A percentile compares a stretch with the other conserved stretches of the same genome.
Conservation (phyloP, 2,888 invertebrate species). For the Mythimna impura region DNA sequence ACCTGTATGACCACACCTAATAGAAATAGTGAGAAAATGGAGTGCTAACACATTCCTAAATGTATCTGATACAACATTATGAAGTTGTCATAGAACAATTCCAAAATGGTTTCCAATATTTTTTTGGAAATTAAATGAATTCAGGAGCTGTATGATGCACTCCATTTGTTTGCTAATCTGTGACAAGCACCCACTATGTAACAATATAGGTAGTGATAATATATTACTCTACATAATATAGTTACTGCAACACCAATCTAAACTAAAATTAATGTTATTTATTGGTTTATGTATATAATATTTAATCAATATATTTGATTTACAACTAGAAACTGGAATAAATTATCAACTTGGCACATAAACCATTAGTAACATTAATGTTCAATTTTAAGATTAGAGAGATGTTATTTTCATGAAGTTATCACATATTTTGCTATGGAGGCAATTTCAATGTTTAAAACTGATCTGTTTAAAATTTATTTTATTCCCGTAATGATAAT, state of each 20-base stretch:
- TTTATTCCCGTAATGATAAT: slow-evolving; percentile 24
- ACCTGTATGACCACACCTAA: slow-evolving; percentile 50
- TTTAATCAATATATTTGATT: slow-evolving; percentile 57
- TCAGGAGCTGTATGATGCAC: slow-evolving; percentile 16
- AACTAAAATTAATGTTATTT: slow-evolving; percentile 64
- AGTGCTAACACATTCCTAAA: slow-evolving; percentile 24
- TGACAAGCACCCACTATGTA: slow-evolving; percentile 65
- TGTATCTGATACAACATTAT: background rate
- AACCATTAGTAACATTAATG: slow-evolving; percentile 64
- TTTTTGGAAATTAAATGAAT: slow-evolving; percentile 1
- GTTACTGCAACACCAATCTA: slow-evolving; percentile 70
- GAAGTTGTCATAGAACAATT: background rate
- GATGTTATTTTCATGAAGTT: slow-evolving; percentile 49
- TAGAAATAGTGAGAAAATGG: slow-evolving; percentile 36
- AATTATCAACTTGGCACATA: slow-evolving; percentile 45
- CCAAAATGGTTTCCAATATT: background rate
- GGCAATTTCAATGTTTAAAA: slow-evolving; percentile 38
- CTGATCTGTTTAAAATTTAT: slow-evolving; percentile 34
- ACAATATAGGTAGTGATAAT: slow-evolving; percentile 63
- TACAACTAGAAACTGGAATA: slow-evolving; percentile 43
- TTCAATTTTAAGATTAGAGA: slow-evolving; percentile 51
- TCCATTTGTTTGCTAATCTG: slow-evolving; percentile 53
- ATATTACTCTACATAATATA: slow-evolving; percentile 65
- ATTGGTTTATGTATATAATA: slow-evolving; percentile 59
- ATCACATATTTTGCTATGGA: slow-evolving; percentile 44